A percentile compares a stretch with the other conserved stretches of the same genome.
These are phyloP conservation scores for Takifugu ocellatus DNA, from an alignment of 2,797 vertebrate species.

Conservation along the genomic window DNA sequence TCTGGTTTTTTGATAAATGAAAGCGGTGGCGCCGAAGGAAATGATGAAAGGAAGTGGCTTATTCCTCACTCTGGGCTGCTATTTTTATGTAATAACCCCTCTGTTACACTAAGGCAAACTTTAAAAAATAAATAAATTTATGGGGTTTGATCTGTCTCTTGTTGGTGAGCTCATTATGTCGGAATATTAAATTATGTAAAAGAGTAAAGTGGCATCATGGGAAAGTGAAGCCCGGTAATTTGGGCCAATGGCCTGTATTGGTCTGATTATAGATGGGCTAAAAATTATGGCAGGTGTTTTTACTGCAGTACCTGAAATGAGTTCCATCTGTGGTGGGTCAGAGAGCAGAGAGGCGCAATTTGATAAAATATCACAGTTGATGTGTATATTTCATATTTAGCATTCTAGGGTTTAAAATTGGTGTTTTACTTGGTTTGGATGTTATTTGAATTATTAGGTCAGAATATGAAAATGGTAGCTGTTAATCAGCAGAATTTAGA, in stretches of 20 bases:
- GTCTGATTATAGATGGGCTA: conserved; percentile 9
- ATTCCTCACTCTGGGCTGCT: conserved; percentile 40
- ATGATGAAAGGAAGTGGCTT: conserved; percentile 54
- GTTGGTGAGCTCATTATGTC: conserved; percentile 26
- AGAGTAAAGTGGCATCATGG: conserved; percentile 16
- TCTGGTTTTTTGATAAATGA: conserved; percentile 64
- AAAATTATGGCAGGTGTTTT: conserved; percentile 14
- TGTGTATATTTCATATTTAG: no score
- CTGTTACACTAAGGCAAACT: conserved; percentile 36
- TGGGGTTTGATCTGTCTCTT: conserved; percentile 24
- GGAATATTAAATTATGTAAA: conserved; percentile 37
- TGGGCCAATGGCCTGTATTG: not conserved
- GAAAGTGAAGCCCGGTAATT: conserved; percentile 16
- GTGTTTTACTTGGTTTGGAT: no score
- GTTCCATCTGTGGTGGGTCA: conserved; percentile 2
- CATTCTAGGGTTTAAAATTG: no score
- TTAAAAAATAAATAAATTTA: no score
- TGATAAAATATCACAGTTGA: not conserved
- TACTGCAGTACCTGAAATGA: conserved; percentile 13
- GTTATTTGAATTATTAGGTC: no score
- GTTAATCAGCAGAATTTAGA: no score
- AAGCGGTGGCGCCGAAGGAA: conserved; percentile 58
- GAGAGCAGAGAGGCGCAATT: not conserved
- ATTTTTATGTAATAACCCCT: conserved; percentile 42
- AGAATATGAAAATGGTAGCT: no score